Percentiles rank a stretch among this genome's conserved stretches.
Evolutionary conservation across 2,888 invertebrate species (phyloP).

Genomic region (Archips crataeganus): DNA sequence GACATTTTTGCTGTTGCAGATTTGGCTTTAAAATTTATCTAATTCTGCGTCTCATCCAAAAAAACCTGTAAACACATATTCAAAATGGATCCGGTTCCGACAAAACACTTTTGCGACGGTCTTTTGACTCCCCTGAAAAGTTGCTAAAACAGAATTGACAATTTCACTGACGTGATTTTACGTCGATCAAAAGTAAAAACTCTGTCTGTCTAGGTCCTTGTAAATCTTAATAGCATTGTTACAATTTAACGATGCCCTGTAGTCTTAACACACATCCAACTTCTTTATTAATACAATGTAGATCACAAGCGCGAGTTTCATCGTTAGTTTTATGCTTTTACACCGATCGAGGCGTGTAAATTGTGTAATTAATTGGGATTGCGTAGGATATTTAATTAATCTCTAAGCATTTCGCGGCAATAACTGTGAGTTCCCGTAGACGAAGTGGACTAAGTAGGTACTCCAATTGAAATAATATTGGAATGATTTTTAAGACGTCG

Average conservation of each 20-base stretch:
- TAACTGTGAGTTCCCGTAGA: background rate
- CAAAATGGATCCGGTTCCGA: no score
- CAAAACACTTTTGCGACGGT: no score
- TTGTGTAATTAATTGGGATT: slow-evolving; percentile 23
- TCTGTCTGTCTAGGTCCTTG: background rate
- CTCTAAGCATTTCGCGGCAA: background rate
- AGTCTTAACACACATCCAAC: background rate
- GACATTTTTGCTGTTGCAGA: no score
- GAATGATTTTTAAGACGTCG: background rate
- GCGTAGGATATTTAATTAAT: slow-evolving; percentile 23
- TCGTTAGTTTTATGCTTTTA: slow-evolving; percentile 32
- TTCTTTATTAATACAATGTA: slow-evolving; percentile 26
- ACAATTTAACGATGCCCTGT: slow-evolving; percentile 19
- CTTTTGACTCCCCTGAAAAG: no score
- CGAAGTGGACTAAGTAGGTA: background rate
- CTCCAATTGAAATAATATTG: background rate
- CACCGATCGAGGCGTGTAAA: slow-evolving; percentile 22
- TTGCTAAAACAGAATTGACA: no score
- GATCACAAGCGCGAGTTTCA: slow-evolving; percentile 19
- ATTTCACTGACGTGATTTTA: background rate
- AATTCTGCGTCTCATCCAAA: no score
- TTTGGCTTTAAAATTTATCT: no score
- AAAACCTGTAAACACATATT: no score
- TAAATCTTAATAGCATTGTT: slow-evolving; percentile 17
- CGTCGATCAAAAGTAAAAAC: background rate